Evolutionary conservation across 2,888 invertebrate species (phyloP).

Genomic region (Choristoneura rosaceana): DNA sequence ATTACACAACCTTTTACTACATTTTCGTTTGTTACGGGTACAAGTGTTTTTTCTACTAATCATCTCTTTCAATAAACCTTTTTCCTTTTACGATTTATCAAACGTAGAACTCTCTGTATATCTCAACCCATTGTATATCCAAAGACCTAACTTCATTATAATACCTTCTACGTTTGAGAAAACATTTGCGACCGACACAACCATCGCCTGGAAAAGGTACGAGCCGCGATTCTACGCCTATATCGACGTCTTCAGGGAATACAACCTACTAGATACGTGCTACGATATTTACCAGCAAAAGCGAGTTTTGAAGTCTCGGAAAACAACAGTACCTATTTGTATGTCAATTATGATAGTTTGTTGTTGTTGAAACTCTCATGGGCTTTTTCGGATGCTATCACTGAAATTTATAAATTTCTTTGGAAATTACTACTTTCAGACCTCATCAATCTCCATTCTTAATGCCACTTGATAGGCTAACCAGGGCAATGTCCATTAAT

Average conservation of each 20-base stretch:
- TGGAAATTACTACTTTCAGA: background rate
- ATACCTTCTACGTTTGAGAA: background rate
- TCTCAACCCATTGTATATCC: too few species aligned
- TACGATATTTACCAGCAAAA: slow-evolving; percentile 7
- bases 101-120: too few species aligned
- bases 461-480: slow-evolving; percentile 13
- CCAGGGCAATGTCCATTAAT: slow-evolving; percentile 9
- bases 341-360: slow-evolving; percentile 13
- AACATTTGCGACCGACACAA: background rate
- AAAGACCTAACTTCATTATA: too few species aligned
- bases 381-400: background rate
- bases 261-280: slow-evolving; percentile 21
- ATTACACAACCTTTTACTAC: too few species aligned
- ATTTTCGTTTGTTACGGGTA: too few species aligned
- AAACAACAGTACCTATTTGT: slow-evolving; percentile 14
- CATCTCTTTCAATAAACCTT: too few species aligned
- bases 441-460: slow-evolving; percentile 26
- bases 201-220: background rate
- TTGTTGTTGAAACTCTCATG: background rate
- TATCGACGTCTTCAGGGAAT: slow-evolving; percentile 12
- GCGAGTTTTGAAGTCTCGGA: background rate
- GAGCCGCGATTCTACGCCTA: slow-evolving; percentile 2
- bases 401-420: background rate
- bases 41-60: too few species aligned
- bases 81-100: too few species aligned